Percentiles rank a stretch among this genome's conserved stretches.
phyloP scores from a whole-genome alignment of 2,113 vertebrate genomes.

The Salvelinus sp. region DNA sequence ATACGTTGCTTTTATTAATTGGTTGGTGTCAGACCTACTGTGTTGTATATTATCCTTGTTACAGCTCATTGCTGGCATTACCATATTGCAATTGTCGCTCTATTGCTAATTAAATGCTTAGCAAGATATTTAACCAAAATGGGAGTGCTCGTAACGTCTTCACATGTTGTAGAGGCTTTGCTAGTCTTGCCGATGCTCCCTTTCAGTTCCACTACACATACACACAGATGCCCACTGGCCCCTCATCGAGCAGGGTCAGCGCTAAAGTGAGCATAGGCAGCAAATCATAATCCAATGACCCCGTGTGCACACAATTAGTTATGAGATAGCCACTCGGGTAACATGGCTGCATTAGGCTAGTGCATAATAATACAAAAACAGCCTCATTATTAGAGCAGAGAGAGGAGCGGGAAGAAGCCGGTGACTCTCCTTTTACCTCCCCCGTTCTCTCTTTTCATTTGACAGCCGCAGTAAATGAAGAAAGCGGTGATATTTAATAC shows the following conservation, averaged over 20 bases:
- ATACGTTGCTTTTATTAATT: neutral
- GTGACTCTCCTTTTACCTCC: slow-evolving; percentile 68
- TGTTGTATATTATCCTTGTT: neutral
- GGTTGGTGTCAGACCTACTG: slow-evolving; percentile 19
- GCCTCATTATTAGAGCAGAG: slow-evolving; percentile 72
- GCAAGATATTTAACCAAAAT: slow-evolving; percentile 52
- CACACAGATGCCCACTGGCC: slow-evolving; percentile 55
- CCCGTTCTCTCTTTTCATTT: slow-evolving; percentile 64
- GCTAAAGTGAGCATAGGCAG: slow-evolving; percentile 65
- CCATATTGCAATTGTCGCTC: slow-evolving; percentile 23
- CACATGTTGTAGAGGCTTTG: slow-evolving; percentile 64
- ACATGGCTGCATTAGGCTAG: slow-evolving; percentile 66
- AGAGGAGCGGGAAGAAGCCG: slow-evolving; percentile 47
- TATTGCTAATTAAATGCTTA: slow-evolving; percentile 37
- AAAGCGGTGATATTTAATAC: slow-evolving; percentile 80
- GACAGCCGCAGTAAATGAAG: slow-evolving; percentile 76
- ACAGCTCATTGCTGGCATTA: neutral
- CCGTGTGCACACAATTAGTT: slow-evolving; percentile 75
- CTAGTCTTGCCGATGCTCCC: slow-evolving; percentile 57
- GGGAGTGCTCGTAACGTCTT: neutral
- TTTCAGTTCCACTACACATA: slow-evolving; percentile 57
- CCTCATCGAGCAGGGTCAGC: slow-evolving; percentile 65
- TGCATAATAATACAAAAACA: slow-evolving; percentile 66
- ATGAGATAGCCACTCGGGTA: slow-evolving; percentile 43
- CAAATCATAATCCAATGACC: slow-evolving; percentile 50